Base-by-base conservation (phyloP, 1,140 invertebrate genomes). In the Drosophila kurseongensis region DNA sequence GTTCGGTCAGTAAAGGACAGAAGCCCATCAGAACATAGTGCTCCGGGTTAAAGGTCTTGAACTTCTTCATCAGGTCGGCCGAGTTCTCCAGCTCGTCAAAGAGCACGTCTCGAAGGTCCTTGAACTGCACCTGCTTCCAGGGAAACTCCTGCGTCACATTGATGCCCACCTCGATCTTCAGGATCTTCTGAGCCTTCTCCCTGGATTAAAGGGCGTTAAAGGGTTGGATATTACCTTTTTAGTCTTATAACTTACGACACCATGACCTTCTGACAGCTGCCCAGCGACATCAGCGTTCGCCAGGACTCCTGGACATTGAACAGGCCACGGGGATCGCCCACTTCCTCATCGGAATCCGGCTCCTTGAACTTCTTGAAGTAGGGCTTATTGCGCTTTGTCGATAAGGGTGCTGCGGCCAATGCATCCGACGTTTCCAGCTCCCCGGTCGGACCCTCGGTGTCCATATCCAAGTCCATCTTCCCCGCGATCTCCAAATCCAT, bases 141-240 rank as follows among this genome's bases (percentile, higher is more conserved):
- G 96, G 95, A 85, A 94, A 95, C 90, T 97, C 96, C 10, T 95
- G 94, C 0, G 94, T 96, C 0, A 97, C 93, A 80, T 94, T 93
- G 1, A 91, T 69, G 13, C 94, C 94, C 52, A 95, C 91, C 12
- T 93, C 81, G 29, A 94, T 91, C 67, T 94, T 93, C 7, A 94
- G 91, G 27, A 90, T 76, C 51, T 92, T 90, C 75, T 94, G 94
- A 5, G 61, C 73, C 0, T 52, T 23, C 0, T 76, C 81, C 1
- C 85, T 90, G 23, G 0, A 18, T 8, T 12, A 29, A 13, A 41
- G 9, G 4, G 12, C 23, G 5, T 27, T 9, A 18, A 0, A 6
- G 2, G 7, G 5, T 0, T 18, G 8, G 0, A 4, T 13, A 16
- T 38, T n/a, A 1, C 2, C 4, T 23, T 7, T 7, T 0, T 18